These are phyloP conservation scores for Eciton burchellii DNA, from an alignment of 1,140 invertebrate genomes.

Conservation along the genomic window DNA sequence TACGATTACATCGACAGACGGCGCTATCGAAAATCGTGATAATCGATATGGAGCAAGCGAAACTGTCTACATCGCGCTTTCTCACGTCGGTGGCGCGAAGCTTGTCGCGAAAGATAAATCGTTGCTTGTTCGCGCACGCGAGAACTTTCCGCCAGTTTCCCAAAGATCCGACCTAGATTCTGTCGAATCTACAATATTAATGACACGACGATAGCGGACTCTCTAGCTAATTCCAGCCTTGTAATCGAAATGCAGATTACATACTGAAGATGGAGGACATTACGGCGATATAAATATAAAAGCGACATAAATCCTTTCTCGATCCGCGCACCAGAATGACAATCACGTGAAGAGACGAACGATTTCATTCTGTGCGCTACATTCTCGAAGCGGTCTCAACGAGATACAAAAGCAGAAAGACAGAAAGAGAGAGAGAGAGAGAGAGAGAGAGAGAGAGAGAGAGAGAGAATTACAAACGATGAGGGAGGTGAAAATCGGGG, in stretches of 20 bases:
- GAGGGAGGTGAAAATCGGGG: neutral
- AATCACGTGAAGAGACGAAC: too few species aligned
- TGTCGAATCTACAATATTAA: slow-evolving; percentile 44
- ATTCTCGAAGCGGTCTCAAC: neutral
- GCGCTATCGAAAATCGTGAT: neutral
- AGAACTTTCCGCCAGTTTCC: slow-evolving; percentile 44
- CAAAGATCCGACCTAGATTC: slow-evolving; percentile 53
- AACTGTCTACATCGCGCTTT: slow-evolving; percentile 11
- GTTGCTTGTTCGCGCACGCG: slow-evolving; percentile 18
- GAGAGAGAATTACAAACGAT: neutral
- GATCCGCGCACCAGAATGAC: neutral
- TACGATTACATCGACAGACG: neutral
- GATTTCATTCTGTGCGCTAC: too few species aligned
- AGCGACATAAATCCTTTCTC: neutral
- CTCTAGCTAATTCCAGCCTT: slow-evolving; percentile 35
- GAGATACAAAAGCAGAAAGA: neutral
- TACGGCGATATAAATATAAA: neutral
- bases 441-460: neutral
- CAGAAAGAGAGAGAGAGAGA: neutral
- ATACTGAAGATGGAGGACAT: neutral
- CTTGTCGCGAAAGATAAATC: slow-evolving; percentile 56
- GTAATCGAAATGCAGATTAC: slow-evolving; percentile 24
- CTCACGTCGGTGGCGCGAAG: slow-evolving; percentile 24
- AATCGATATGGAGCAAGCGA: slow-evolving; percentile 3
- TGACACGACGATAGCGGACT: slow-evolving; percentile 22